Percentiles rank a stretch among this genome's conserved stretches.
These are phyloP conservation scores for Lepidurus arcticus DNA, from an alignment of 1,140 invertebrate genomes.

Conservation along the genomic window DNA sequence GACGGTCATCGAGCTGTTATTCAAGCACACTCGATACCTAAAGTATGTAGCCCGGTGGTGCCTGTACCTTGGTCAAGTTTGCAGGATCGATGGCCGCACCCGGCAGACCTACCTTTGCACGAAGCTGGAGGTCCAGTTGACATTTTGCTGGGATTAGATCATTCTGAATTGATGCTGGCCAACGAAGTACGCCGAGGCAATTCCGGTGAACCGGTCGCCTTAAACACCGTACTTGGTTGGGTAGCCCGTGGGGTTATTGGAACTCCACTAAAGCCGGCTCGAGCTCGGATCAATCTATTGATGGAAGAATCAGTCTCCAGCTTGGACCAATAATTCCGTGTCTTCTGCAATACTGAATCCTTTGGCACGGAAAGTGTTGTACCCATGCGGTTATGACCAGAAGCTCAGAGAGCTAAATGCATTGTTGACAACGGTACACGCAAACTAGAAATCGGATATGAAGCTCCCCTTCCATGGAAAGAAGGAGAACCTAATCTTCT, in stretches of 20 bases:
- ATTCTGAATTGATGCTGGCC: background rate
- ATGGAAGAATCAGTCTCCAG: too few relatives aligned
- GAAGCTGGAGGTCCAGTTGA: slow-evolving; percentile 6
- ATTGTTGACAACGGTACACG: background rate
- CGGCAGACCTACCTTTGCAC: slow-evolving; percentile 16
- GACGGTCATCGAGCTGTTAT: background rate
- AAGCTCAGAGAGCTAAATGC: slow-evolving; percentile 16
- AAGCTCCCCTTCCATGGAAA: background rate
- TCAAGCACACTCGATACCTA: background rate
- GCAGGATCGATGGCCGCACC: background rate
- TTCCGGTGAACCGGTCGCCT: slow-evolving; percentile 15
- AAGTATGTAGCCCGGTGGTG: background rate
- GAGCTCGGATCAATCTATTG: background rate
- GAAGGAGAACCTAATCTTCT: background rate
- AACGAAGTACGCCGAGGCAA: background rate
- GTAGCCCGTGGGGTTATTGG: slow-evolving; percentile 21
- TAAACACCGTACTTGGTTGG: slow-evolving; percentile 12
- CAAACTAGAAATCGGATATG: slow-evolving; percentile 23
- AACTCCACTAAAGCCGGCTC: background rate
- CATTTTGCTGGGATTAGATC: slow-evolving; percentile 26
- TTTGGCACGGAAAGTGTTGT: slow-evolving; percentile 24
- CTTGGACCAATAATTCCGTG: background rate
- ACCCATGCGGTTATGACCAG: background rate
- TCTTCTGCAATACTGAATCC: slow-evolving; percentile 26
- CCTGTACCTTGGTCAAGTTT: background rate